Base-by-base conservation (phyloP, 23 tunicate genomes). In the Halocynthia roretzi region DNA sequence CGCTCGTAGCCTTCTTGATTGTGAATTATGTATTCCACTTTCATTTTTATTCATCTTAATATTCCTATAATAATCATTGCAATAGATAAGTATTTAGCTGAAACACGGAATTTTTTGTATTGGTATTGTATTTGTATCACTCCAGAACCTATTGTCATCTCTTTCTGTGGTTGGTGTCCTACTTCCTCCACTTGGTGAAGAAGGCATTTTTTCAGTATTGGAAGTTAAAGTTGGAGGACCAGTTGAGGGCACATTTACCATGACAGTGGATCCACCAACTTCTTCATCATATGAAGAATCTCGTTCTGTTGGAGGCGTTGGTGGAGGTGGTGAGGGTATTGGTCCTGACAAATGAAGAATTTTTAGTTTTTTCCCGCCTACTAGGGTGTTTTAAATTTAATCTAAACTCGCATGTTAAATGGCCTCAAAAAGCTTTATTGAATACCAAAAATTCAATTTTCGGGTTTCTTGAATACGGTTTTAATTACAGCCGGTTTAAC, bases 241-340 rank as follows among this genome's bases (percentile, higher is more conserved):
- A 15, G 55, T 74, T 15, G 56, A 54, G 5, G 88, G 78, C 6
- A 71, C 73, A 17, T 84, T 77, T 48, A 77, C 91, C 6, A 81
- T 11, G 44, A 86, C 81, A 7, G 91, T 86, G 10, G 91, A 86
- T 7, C 91, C 91, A n/a, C 91, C 91, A 6, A 86, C 17, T 49
- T 71, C 51, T 9, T 57, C 76, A 75, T 86, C 75, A 55, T 86
- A 86, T 62, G 72, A 20, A 7, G 91, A 86, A 68, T 86, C 91
- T 68, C 91, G 57, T 76, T 86, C 91, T 8, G 91, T 86, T 12
- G 91, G 68, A 7, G 91, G 85, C 53, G 71, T n/a, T 8, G 91
- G 78, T 21, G 89, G 83, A 12, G 91, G 80, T 55, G 91, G 85
- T 7, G 85, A 71, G 6, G 85, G 82, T 17, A 86, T 48, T 7